Evolutionary conservation across 1,140 invertebrate genomes (phyloP).

Genomic region (Calliopsis andreniformis): DNA sequence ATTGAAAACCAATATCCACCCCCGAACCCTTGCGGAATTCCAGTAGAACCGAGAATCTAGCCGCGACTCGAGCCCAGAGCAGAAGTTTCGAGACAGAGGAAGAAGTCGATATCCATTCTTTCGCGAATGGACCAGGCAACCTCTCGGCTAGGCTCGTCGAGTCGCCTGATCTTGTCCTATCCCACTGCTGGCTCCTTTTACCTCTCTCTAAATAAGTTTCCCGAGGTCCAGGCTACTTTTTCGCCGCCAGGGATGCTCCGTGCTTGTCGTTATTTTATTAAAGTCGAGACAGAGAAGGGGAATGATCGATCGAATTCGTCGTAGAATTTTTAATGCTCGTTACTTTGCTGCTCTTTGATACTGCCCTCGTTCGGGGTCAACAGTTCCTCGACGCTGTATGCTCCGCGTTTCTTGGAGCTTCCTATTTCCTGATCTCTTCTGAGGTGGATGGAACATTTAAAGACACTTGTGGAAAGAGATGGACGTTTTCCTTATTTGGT

Average conservation of each 20-base stretch:
- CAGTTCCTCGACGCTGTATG: neutral
- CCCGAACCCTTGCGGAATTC: constrained; percentile 23
- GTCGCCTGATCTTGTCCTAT: neutral
- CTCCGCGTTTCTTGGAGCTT: too few species aligned
- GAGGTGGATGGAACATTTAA: neutral
- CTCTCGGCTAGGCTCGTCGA: constrained; percentile 13
- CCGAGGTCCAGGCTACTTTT: neutral
- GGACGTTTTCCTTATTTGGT: too few species aligned
- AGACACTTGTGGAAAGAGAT: too few species aligned
- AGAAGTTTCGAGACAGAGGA: constrained; percentile 58
- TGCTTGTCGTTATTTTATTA: constrained; percentile 2
- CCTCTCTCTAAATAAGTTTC: neutral
- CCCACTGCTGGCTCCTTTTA: neutral
- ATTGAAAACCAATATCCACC: constrained; percentile 72
- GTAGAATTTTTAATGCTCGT: neutral
- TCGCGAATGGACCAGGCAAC: constrained; percentile 19
- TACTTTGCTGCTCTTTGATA: neutral
- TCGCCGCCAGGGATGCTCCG: neutral
- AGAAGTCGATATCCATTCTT: constrained; percentile 38
- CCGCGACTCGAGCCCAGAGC: constrained; percentile 2
- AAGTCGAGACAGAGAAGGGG: neutral
- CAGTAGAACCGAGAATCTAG: constrained; percentile 1
- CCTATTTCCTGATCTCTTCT: neutral
- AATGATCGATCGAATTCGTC: neutral
- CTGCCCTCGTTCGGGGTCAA: neutral